Evolutionary conservation across 2,113 vertebrate species (phyloP), one percentile per base, ranked within the genome.

Genomic region (Bos indicus): DNA sequence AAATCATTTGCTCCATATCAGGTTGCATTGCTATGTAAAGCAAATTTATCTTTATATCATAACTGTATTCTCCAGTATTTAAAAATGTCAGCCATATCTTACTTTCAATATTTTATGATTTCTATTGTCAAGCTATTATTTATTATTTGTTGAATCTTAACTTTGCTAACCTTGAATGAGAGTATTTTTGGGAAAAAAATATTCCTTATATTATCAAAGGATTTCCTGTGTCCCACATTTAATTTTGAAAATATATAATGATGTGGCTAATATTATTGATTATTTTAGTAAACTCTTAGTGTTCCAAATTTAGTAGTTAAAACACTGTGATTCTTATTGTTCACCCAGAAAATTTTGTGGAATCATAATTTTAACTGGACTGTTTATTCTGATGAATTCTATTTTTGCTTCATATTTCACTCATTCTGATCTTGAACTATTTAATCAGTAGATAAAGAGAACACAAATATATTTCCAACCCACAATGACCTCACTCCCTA

Each of bases 111-210:
- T 88, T 89, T 25, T 71, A 5, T 30, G 25, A 8, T 93, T 97
- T 95, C 60, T 93, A 1, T 93, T 93, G 43, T 85, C 17, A 96
- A 86, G 15, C 1, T 26, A 30, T 90, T 95, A 30, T 88, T 97
- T 89, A 3, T 46, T 67, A n/a, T 84, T 92, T 98, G 64, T 90
- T 98, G 33, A 67, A 51, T 80, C 17, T 97, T 93, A 74, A 93
- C 48, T 59, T 59, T 48, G 26, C 83, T 87, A 94, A 88, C 28
- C 16, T 94, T 4, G 25, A 77, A 94, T 46, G 60, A 94, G 6
- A 77, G 46, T n/a, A 77, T n/a, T 94, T 54, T 78, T 62, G 9
- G 5, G 67, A 60, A 83, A 62, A 87, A 96, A 43, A 59, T 74
- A 91, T 11, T 92, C 26, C 11, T 81, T 74, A 16, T 60, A 78